These are phyloP conservation scores for Rhopalosiphum padi DNA, from an alignment of 1,140 invertebrate genomes.

Conservation along the genomic window DNA sequence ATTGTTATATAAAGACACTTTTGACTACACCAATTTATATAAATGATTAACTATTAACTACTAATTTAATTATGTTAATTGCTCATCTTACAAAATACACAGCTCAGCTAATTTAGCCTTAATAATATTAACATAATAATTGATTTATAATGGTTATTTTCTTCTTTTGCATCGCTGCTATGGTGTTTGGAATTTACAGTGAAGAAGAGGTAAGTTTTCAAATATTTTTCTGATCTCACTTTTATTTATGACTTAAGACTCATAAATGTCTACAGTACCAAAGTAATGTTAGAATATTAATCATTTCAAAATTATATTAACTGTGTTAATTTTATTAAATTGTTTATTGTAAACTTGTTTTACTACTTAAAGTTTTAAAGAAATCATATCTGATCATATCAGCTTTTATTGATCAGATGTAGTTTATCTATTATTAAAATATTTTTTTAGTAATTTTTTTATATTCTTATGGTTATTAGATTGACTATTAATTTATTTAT, in stretches of 20 bases:
- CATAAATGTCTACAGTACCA: neutral
- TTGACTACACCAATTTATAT: neutral
- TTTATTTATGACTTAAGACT: neutral
- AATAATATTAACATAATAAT: constrained; percentile 38
- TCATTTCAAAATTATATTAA: neutral
- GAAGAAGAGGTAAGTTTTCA: constrained; percentile 57
- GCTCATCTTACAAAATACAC: neutral
- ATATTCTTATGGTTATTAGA: neutral
- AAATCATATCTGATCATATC: neutral
- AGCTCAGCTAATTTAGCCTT: constrained; percentile 26
- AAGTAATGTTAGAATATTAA: neutral
- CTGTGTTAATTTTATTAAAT: neutral
- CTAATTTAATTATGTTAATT: neutral
- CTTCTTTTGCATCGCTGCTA: constrained; percentile 51
- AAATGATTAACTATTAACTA: neutral
- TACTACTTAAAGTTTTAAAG: neutral
- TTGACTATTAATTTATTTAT: neutral
- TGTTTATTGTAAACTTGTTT: neutral
- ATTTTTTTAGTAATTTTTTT: too few species aligned
- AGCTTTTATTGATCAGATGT: neutral
- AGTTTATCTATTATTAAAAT: neutral
- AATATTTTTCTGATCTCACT: constrained; percentile 6
- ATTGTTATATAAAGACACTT: constrained; percentile 10
- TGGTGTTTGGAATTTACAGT: constrained; percentile 57
- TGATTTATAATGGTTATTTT: constrained; percentile 49